phyloP scores from a whole-genome alignment of 2,888 invertebrate species.

The Phyto melanocephala region DNA sequence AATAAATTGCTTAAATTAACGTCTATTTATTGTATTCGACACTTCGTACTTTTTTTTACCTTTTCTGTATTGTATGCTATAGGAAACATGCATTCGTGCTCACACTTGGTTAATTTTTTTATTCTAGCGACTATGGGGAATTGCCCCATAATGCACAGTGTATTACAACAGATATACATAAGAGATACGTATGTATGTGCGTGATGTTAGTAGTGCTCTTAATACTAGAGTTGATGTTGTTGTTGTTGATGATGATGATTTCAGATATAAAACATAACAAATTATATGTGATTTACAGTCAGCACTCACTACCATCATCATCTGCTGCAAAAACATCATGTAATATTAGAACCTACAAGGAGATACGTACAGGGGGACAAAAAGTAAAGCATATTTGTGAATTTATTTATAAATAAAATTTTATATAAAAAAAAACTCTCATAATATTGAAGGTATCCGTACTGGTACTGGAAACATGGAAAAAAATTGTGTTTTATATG shows the following conservation, averaged over 20 bases:
- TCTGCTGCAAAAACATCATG: slow-evolving; percentile 24
- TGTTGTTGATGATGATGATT: slow-evolving; percentile 46
- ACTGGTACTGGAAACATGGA: not conserved
- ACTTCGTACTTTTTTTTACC: slow-evolving; percentile 24
- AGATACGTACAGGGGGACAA: not conserved
- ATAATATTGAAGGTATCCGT: not conserved
- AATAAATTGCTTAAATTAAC: slow-evolving; percentile 64
- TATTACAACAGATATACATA: not conserved
- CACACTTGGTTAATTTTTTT: not conserved
- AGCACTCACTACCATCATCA: slow-evolving; percentile 18
- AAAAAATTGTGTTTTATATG: not conserved
- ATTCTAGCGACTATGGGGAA: not conserved
- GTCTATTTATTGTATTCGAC: slow-evolving; percentile 63
- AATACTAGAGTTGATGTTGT: not conserved
- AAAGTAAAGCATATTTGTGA: not conserved
- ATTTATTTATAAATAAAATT: slow-evolving; percentile 1
- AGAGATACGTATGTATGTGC: not conserved
- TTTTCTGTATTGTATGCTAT: slow-evolving; percentile 29
- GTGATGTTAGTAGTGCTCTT: not conserved
- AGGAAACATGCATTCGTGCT: not conserved
- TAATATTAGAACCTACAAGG: not conserved
- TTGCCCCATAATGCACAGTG: not conserved
- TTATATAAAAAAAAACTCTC: not conserved
- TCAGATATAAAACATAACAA: slow-evolving; percentile 63
- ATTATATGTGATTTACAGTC: slow-evolving; percentile 62